phyloP scores from a whole-genome alignment of 1,140 invertebrate genomes.

The Tetramorium alpestre region DNA sequence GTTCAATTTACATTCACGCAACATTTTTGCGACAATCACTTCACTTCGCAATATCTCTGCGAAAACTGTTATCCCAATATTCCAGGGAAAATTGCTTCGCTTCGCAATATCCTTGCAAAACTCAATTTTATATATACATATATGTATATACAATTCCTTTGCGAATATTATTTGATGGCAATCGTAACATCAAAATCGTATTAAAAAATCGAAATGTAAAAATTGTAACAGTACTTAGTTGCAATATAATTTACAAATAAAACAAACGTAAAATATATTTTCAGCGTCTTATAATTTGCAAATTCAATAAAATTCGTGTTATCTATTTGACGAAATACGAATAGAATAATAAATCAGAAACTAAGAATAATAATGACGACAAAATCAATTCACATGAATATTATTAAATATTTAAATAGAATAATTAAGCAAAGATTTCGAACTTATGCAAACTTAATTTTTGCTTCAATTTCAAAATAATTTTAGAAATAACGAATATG shows the following conservation, averaged over 20 bases:
- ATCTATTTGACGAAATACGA: background rate
- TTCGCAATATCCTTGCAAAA: background rate
- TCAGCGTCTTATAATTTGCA: background rate
- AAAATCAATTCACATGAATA: background rate
- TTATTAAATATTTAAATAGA: background rate
- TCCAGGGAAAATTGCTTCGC: background rate
- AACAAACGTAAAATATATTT: background rate
- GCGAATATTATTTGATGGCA: background rate
- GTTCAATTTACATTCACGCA: constrained; percentile 13
- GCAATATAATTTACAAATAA: background rate
- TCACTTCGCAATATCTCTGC: background rate
- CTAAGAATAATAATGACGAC: background rate
- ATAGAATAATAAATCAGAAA: background rate
- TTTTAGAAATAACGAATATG: background rate
- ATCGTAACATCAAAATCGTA: background rate
- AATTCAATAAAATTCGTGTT: background rate
- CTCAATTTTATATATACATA: background rate
- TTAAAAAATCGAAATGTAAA: background rate
- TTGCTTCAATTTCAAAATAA: background rate
- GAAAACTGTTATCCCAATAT: constrained; percentile 9
- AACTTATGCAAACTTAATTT: background rate
- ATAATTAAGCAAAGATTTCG: background rate
- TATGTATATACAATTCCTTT: background rate
- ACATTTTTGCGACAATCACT: background rate
- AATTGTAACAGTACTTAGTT: background rate